Evolutionary conservation across 2,113 vertebrate genomes (phyloP).

Genomic region (Syrrhaptes paradoxus): DNA sequence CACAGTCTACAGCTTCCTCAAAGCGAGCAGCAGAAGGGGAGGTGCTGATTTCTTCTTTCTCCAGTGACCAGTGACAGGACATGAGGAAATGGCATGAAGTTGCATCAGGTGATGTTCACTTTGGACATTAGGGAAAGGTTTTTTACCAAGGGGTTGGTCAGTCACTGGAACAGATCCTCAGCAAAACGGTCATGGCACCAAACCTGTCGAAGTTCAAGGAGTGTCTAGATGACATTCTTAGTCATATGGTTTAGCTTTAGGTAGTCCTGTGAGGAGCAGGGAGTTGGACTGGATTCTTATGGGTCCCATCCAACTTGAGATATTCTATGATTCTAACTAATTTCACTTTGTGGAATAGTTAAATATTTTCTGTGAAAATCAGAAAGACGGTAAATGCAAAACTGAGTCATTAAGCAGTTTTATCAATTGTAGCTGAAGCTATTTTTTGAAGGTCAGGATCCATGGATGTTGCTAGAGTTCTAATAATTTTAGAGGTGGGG

Average conservation of each 20-base stretch:
- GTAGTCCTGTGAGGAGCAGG: not conserved
- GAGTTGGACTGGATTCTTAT: not conserved
- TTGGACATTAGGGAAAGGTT: not conserved
- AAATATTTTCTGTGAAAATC: not conserved
- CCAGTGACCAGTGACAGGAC: not conserved
- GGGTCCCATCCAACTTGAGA: not conserved
- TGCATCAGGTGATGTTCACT: not conserved
- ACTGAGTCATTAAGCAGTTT: not conserved
- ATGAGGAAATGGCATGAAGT: not conserved
- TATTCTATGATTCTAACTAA: not conserved
- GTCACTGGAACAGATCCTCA: no score
- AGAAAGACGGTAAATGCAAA: not conserved
- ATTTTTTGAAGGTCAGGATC: not conserved
- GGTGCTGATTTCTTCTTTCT: not conserved
- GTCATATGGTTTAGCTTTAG: not conserved
- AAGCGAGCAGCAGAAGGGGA: accelerated
- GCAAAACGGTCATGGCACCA: no score
- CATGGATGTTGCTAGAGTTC: not conserved
- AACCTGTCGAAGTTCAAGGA: no score
- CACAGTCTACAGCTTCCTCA: not conserved
- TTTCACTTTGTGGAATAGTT: not conserved
- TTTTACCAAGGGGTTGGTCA: not conserved
- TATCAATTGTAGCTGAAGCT: not conserved
- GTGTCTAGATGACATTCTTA: no score
- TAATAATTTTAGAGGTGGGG: not conserved